A percentile compares a stretch with the other conserved stretches of the same genome.
These are phyloP conservation scores for Thera obeliscata DNA, from an alignment of 2,888 invertebrate genomes.

Conservation along the genomic window DNA sequence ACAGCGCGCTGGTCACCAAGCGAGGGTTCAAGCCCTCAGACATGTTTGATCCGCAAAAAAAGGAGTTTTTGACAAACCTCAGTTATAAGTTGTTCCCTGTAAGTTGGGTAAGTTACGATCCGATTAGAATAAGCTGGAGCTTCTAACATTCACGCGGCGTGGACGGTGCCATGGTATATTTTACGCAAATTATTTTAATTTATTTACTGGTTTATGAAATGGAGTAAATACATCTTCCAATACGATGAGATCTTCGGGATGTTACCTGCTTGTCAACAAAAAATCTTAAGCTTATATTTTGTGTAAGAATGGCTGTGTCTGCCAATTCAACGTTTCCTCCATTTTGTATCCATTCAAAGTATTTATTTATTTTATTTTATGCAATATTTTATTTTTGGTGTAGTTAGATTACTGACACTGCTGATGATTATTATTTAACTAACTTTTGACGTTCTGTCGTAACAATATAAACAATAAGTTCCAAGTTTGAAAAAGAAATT, in stretches of 20 bases:
- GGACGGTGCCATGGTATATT: slow-evolving; percentile 57
- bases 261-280: too few species aligned
- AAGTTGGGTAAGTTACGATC: slow-evolving; percentile 88
- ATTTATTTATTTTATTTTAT: slow-evolving; percentile 37
- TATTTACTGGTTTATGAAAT: slow-evolving; percentile 16
- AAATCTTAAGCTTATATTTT: too few species aligned
- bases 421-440: slow-evolving; percentile 5
- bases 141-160: slow-evolving; percentile 64
- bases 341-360: slow-evolving; percentile 48
- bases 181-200: slow-evolving; percentile 31
- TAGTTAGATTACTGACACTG: slow-evolving; percentile 32
- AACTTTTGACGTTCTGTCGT: background rate
- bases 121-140: slow-evolving; percentile 54
- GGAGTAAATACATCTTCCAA: background rate
- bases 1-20: slow-evolving; percentile 87
- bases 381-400: slow-evolving; percentile 19
- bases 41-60: slow-evolving; percentile 91
- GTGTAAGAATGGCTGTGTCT: too few species aligned
- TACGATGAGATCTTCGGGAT: too few species aligned
- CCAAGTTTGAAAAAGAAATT: background rate
- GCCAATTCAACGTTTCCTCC: background rate
- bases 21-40: slow-evolving; percentile 95
- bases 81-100: slow-evolving; percentile 93
- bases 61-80: slow-evolving; percentile 90
- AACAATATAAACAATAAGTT: background rate